Base-by-base conservation (phyloP, 2,797 vertebrate genomes). In the Parambassis ranga region DNA sequence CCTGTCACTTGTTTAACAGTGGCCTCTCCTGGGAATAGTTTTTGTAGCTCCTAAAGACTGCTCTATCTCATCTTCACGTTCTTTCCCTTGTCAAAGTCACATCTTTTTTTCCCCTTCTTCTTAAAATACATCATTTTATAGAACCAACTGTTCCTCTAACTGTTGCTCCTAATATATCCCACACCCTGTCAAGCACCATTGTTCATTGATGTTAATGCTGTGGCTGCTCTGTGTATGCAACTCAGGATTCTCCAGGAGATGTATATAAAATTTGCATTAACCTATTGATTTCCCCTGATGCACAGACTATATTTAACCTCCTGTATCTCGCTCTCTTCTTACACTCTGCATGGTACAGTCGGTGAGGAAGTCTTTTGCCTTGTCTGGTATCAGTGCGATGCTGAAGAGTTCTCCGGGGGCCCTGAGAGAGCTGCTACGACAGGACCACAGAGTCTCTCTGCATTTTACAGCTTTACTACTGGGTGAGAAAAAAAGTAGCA, bases 391-490 rank as follows among this genome's bases (percentile, higher is more conserved):
- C 50, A 84, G 65, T 8, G 70, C 64, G 19, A 41, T 90, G 70
- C 58, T 98, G 48, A 82, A 84, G 51, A 89, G 81, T 73, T 92
- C 90, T 44, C 81, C 93, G 0, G 83, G 90, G 30, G 65, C 79
- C 0, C 55, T 95, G 30, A 75, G 81, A 11, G 92, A 92, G 74
- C 83, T 96, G 64, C 81, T 98, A 53, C 84, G 71, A 6, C 86
- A 91, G 19, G 95, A 98, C 10, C 85, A 90, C 53, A 87, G 87
- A 63, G 86, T 94, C 57, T 92, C 90, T 65, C 7, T 88, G 7
- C 92, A 82, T 56, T 92, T 98, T 50, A 85, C 91, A 65, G 83
- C 81, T 35, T 87, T 89, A 20, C 81, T 99, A 19, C 83, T 96
- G 30, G 95, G 97, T 98, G 90, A 92, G 93, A 67, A 65, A 66